Evolutionary conservation across 1,140 invertebrate species (phyloP), one percentile per base, ranked within the genome.

Genomic region (Bombus pascuorum): DNA sequence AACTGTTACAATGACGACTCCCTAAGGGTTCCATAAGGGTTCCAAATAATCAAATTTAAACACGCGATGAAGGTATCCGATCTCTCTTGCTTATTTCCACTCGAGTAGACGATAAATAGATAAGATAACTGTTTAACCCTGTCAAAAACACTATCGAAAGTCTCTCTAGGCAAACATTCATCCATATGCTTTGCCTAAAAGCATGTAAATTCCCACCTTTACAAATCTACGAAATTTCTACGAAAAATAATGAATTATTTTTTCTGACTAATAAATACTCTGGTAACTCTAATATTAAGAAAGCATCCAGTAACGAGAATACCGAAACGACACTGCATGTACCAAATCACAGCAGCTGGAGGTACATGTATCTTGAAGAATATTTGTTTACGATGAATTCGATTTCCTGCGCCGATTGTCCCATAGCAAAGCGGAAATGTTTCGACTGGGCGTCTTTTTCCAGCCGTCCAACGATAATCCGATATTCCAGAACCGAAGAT

Each of bases 401-500:
- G 82, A 89, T 91, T 91, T 88, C 89, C 57, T 37, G 10, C 28
- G 76, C 42, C 59, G 44, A 90, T 86, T 79, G 81, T 80, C 82
- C 75, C 77, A 65, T 81, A 79, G 77, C 62, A 80, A 86, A 78
- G 59, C n/a, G 39, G 57, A 59, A 28, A 32, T 18, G n/a, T 81
- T 70, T 13, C 47, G 70, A 18, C n/a, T n/a, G 66, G 25, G 53
- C 59, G 37, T 42, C 85, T 87, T 90, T 89, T 90, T 85, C 80
- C 62, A 75, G 37, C 65, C 47, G 44, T 42, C 39, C 75, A 42
- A 87, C 91, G 92, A 94, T 93, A 94, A 95, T 92, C 92, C 92
- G 92, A 94, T 94, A 91, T 90, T 92, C 89, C 91, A 91, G 89
- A 83, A 81, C 76, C 82, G 82, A 84, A 83, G 83, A 95, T 94